Percentiles rank a stretch among this genome's conserved stretches.
Conservation (phyloP, 1,140 invertebrate species). For the Gonatopus flavifemur region DNA sequence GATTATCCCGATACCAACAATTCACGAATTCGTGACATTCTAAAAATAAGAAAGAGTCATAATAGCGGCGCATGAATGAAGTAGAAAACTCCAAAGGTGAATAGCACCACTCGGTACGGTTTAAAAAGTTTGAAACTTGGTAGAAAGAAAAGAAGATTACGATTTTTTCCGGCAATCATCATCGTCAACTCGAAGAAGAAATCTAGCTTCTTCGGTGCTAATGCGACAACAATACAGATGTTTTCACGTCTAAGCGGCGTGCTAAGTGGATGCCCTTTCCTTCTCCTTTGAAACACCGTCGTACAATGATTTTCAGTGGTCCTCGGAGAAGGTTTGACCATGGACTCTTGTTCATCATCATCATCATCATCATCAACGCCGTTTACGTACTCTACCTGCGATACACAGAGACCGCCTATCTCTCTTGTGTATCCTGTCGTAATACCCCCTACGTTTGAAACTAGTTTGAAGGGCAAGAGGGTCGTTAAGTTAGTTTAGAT, state of each 20-base stretch:
- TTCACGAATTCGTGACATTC: too few species aligned
- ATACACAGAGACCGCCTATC: not conserved
- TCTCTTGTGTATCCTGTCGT: too few species aligned
- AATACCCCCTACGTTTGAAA: too few species aligned
- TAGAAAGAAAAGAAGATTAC: slow-evolving; percentile 24
- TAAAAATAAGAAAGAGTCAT: too few species aligned
- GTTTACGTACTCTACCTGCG: not conserved
- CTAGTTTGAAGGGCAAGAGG: too few species aligned
- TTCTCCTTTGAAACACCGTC: not conserved
- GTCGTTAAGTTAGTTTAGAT: slow-evolving; percentile 15
- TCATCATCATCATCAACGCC: not conserved
- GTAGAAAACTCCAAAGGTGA: too few species aligned
- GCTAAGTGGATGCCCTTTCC: slow-evolving; percentile 40
- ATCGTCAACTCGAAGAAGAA: slow-evolving; percentile 4
- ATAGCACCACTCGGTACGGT: too few species aligned
- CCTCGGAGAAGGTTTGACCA: too few species aligned
- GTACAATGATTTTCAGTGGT: too few species aligned
- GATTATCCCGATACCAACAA: too few species aligned
- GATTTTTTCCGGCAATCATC: slow-evolving; percentile 32
- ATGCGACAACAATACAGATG: slow-evolving; percentile 48
- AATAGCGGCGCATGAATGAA: too few species aligned
- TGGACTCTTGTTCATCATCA: not conserved
- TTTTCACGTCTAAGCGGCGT: slow-evolving; percentile 50
- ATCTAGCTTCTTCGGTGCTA: slow-evolving; percentile 21
- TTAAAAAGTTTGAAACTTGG: slow-evolving; percentile 20